phyloP scores from a whole-genome alignment of 2,888 invertebrate genomes.

The Tetragonula carbonaria region DNA sequence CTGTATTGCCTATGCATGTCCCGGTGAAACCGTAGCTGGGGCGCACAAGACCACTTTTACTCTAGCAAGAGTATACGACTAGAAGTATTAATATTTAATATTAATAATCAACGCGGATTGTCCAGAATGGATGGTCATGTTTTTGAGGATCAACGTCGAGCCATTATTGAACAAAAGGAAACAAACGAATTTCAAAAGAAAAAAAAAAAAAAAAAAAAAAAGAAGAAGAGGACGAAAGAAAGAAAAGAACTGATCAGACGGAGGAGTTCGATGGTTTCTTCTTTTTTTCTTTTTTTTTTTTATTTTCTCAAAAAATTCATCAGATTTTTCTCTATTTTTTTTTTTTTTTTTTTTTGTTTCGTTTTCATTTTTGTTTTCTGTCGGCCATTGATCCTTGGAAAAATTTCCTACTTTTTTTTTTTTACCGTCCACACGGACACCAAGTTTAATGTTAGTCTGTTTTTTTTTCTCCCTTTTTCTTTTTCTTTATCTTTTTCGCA shows the following conservation, averaged over 20 bases:
- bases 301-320: conserved; percentile 22
- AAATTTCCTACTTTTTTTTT: conserved; percentile 32
- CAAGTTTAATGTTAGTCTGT: conserved; percentile 42
- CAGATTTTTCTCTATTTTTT: background rate
- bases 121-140: conserved; percentile 82
- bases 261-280: conserved; percentile 16
- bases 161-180: conserved; percentile 60
- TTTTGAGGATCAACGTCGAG: conserved; percentile 73
- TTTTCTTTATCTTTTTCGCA: no score
- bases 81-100: conserved; percentile 83
- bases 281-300: conserved; percentile 1
- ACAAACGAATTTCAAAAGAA: conserved; percentile 16
- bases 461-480: background rate
- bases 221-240: background rate
- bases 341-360: conserved; percentile 6
- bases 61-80: conserved; percentile 84
- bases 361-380: conserved; percentile 47
- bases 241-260: background rate
- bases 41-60: conserved; percentile 83
- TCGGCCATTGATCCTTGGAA: conserved; percentile 58
- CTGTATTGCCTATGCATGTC: conserved; percentile 81
- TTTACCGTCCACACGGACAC: conserved; percentile 53
- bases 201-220: background rate
- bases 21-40: conserved; percentile 70
- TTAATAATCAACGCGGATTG: conserved; percentile 80